These are phyloP conservation scores for Cordilura impudica DNA, from an alignment of 2,888 invertebrate genomes.

Conservation along the genomic window DNA sequence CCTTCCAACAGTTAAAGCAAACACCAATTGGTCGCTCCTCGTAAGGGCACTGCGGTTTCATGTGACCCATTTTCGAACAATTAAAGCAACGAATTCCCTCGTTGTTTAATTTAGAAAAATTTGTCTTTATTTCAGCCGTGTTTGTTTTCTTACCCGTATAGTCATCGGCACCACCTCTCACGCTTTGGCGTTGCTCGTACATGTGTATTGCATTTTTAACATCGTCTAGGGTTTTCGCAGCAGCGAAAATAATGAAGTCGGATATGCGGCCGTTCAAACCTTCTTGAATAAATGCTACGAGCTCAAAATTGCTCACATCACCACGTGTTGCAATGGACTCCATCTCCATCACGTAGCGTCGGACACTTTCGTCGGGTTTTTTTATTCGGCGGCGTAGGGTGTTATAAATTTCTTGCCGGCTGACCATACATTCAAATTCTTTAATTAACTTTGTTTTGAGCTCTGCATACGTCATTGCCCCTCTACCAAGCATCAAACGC, in stretches of 20 bases:
- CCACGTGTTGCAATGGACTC: conserved; percentile 49
- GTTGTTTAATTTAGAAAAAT: conserved; percentile 5
- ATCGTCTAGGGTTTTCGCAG: conserved; percentile 21
- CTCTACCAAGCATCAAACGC: conserved; percentile 41
- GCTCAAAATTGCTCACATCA: conserved; percentile 49
- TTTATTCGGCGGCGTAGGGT: conserved; percentile 15
- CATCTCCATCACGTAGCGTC: conserved; percentile 55
- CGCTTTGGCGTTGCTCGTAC: conserved; percentile 34
- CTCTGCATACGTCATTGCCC: conserved; percentile 42
- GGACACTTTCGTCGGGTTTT: conserved; percentile 42
- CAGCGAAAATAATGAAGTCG: conserved; percentile 29
- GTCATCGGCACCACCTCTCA: neutral
- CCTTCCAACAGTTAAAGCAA: conserved; percentile 44
- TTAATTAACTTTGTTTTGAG: conserved; percentile 38
- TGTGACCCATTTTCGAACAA: conserved; percentile 30
- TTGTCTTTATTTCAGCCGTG: neutral
- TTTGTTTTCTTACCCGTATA: neutral
- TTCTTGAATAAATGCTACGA: conserved; percentile 54
- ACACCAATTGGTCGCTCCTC: conserved; percentile 32
- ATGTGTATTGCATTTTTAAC: conserved; percentile 26
- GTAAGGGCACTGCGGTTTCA: conserved; percentile 32
- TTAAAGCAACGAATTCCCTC: conserved; percentile 20
- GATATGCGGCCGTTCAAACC: conserved; percentile 42
- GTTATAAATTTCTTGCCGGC: conserved; percentile 52
- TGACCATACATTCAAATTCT: conserved; percentile 31